Evolutionary conservation across 2,113 vertebrate genomes (phyloP).

Genomic region (Symphodus melops): DNA sequence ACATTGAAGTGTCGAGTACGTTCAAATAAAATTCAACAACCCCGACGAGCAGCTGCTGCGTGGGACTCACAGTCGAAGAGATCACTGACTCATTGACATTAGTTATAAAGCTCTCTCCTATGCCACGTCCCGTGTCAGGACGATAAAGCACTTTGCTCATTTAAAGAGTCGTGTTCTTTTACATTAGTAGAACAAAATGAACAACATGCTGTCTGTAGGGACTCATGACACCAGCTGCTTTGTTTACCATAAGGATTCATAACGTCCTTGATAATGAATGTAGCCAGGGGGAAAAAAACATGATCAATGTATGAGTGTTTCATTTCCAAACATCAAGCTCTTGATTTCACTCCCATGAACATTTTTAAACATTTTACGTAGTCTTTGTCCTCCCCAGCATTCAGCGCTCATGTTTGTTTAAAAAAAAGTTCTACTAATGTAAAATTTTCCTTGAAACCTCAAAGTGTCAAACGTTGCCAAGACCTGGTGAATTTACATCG

Average conservation of each 20-base stretch:
- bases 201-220: slow-evolving; percentile 24
- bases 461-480: slow-evolving; percentile 66
- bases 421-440: slow-evolving; percentile 43
- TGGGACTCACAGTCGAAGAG: background rate
- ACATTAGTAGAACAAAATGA: slow-evolving; percentile 42
- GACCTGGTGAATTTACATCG: slow-evolving; percentile 40
- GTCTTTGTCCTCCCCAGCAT: background rate
- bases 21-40: slow-evolving; percentile 16
- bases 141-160: slow-evolving; percentile 61
- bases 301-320: background rate
- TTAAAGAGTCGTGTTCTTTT: slow-evolving; percentile 41
- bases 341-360: background rate
- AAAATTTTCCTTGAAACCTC: slow-evolving; percentile 45
- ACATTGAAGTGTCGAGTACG: background rate
- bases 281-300: slow-evolving; percentile 29
- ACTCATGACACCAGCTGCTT: slow-evolving; percentile 59
- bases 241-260: slow-evolving; percentile 45
- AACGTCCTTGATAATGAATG: slow-evolving; percentile 51
- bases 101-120: slow-evolving; percentile 29
- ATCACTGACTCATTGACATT: slow-evolving; percentile 51
- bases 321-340: background rate
- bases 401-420: slow-evolving; percentile 1
- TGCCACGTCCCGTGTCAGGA: slow-evolving; percentile 51
- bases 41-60: slow-evolving; percentile 11
- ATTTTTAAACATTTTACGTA: background rate